phyloP scores from a whole-genome alignment of 2,888 invertebrate species.

The Pseudoips prasinana region DNA sequence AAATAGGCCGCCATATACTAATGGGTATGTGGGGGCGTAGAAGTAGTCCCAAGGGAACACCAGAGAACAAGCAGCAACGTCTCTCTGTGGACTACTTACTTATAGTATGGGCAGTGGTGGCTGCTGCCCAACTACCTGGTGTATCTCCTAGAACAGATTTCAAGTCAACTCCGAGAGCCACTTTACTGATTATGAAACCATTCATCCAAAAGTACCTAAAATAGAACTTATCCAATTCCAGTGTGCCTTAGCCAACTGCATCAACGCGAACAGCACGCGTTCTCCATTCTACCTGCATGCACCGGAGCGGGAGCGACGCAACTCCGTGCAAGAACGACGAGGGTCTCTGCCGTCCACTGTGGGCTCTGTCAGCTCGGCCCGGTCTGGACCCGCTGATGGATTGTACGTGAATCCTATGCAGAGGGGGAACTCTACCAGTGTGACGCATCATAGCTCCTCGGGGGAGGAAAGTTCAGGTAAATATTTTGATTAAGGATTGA shows the following conservation, averaged over 20 bases:
- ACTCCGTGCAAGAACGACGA: conserved; percentile 57
- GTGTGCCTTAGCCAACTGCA: conserved; percentile 80
- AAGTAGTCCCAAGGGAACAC: no score
- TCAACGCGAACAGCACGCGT: conserved; percentile 69
- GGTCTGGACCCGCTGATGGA: conserved; percentile 86
- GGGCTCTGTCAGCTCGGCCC: conserved; percentile 64
- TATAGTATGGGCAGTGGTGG: no score
- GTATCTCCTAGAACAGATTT: no score
- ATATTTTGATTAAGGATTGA: neutral
- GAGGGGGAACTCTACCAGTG: conserved; percentile 53
- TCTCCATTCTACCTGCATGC: conserved; percentile 90
- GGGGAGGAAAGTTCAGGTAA: conserved; percentile 75
- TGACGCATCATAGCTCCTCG: conserved; percentile 62
- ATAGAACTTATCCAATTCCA: conserved; percentile 55
- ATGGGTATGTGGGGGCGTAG: no score
- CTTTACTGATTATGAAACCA: no score
- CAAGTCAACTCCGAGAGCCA: no score
- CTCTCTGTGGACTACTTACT: no score
- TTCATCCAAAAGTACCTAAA: no score
- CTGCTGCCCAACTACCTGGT: no score
- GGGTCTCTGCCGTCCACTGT: conserved; percentile 63
- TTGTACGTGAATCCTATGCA: conserved; percentile 93
- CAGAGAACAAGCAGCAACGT: no score
- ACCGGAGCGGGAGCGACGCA: conserved; percentile 73
- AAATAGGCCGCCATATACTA: no score